Conservation (phyloP, 1,140 invertebrate species). For the Musca domestica region DNA sequence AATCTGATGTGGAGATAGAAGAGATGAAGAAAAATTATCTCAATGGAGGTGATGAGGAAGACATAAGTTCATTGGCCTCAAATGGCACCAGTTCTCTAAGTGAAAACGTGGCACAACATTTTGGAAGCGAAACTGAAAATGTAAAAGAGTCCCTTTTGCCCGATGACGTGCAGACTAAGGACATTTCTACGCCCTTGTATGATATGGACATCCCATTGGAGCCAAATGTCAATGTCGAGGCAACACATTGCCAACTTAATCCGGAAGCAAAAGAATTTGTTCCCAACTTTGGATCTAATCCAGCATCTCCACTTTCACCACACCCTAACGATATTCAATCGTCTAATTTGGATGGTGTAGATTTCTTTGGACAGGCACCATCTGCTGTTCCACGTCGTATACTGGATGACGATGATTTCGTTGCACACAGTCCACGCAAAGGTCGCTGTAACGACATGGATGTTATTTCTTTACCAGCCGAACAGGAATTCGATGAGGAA, state of each 20-base stretch:
- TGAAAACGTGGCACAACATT: slow-evolving; percentile 28
- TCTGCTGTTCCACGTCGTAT: slow-evolving; percentile 31
- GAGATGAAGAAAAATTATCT: neutral
- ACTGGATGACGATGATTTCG: slow-evolving; percentile 39
- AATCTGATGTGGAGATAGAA: neutral
- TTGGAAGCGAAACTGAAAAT: neutral
- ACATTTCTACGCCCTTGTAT: neutral
- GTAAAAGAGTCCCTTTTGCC: too few relatives aligned
- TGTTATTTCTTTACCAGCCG: slow-evolving; percentile 39
- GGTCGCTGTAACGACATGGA: slow-evolving; percentile 38
- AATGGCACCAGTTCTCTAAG: slow-evolving; percentile 49
- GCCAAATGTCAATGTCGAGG: neutral
- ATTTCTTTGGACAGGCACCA: slow-evolving; percentile 13
- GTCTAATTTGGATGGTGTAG: neutral
- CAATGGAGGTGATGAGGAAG: slow-evolving; percentile 35
- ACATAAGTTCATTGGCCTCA: slow-evolving; percentile 46
- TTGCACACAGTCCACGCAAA: slow-evolving; percentile 48
- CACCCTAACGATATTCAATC: neutral
- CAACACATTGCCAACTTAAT: slow-evolving; percentile 39
- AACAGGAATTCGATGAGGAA: slow-evolving; percentile 42
- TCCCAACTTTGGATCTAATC: slow-evolving; percentile 42
- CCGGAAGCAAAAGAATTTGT: slow-evolving; percentile 48
- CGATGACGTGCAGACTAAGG: too few relatives aligned
- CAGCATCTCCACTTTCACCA: slow-evolving; percentile 34
- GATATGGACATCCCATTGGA: neutral